These are phyloP conservation scores for Eupithecia exiguata DNA, from an alignment of 2,888 invertebrate genomes.

Conservation along the genomic window DNA sequence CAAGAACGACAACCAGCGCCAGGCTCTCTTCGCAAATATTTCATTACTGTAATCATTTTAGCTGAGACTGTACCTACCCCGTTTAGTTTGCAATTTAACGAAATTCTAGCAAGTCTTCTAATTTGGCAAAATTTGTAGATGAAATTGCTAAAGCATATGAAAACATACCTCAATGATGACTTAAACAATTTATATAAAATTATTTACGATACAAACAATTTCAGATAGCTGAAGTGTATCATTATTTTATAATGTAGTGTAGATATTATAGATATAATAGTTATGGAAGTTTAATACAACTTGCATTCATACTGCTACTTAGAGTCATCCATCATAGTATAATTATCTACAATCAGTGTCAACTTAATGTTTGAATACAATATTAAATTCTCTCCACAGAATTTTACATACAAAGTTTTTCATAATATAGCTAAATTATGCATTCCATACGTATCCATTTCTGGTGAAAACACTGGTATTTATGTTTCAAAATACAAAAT, in stretches of 20 bases:
- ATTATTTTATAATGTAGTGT: no score
- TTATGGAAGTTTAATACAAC: conserved; percentile 22
- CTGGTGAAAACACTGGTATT: background rate
- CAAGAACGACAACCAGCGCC: background rate
- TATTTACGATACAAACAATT: background rate
- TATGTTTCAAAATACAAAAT: background rate
- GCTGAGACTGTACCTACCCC: conserved; percentile 6
- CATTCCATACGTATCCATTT: background rate
- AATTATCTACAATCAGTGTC: conserved; percentile 16
- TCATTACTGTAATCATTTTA: background rate
- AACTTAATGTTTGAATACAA: background rate
- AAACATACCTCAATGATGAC: background rate
- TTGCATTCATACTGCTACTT: conserved; percentile 9
- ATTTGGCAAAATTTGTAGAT: background rate
- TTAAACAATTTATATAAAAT: background rate
- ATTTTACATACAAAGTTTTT: background rate
- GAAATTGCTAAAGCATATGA: background rate
- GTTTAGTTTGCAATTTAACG: background rate
- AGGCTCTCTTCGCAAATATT: background rate
- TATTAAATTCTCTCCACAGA: background rate
- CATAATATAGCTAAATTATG: background rate
- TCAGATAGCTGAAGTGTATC: background rate
- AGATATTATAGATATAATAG: background rate
- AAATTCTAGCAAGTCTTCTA: background rate
- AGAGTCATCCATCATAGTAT: background rate